Conservation (phyloP, 2,888 invertebrate species). For the Pemphredon lugubris region DNA sequence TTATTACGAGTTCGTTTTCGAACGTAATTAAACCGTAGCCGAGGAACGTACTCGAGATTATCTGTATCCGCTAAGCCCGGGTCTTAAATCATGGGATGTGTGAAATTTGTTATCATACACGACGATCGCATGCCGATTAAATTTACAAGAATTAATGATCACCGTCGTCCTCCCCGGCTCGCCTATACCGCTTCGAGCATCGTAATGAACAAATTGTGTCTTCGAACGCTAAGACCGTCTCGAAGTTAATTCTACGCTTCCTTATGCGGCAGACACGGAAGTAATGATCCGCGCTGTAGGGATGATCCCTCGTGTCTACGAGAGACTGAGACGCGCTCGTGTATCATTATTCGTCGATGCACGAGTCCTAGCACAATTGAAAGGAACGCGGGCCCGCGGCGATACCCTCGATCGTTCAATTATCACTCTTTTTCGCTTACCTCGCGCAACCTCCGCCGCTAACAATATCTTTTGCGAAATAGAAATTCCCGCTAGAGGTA, state of each 20-base stretch:
- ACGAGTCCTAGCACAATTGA: slow-evolving; percentile 39
- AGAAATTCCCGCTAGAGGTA: background rate
- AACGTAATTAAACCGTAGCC: slow-evolving; percentile 29
- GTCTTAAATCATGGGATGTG: slow-evolving; percentile 37
- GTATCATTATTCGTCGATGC: slow-evolving; percentile 42
- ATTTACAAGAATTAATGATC: slow-evolving; percentile 51
- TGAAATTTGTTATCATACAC: slow-evolving; percentile 48
- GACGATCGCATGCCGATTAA: slow-evolving; percentile 50
- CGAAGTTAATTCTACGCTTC: slow-evolving; percentile 48
- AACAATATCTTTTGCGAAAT: background rate
- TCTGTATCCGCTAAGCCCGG: slow-evolving; percentile 9
- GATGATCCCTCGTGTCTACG: slow-evolving; percentile 36
- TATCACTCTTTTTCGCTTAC: background rate
- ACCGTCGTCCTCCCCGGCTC: slow-evolving; percentile 16
- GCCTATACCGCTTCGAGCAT: slow-evolving; percentile 21
- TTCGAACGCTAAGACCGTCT: slow-evolving; percentile 28
- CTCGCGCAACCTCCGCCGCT: background rate
- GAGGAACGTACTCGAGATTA: slow-evolving; percentile 30
- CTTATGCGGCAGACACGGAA: slow-evolving; percentile 56
- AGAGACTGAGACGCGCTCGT: slow-evolving; percentile 23
- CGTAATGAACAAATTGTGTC: slow-evolving; percentile 21
- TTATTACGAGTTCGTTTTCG: background rate
- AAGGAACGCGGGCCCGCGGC: slow-evolving; percentile 10
- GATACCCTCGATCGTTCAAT: background rate
- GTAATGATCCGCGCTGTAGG: slow-evolving; percentile 46